Base-by-base conservation (phyloP, 2,797 vertebrate genomes). In the Enteromius radiatus region DNA sequence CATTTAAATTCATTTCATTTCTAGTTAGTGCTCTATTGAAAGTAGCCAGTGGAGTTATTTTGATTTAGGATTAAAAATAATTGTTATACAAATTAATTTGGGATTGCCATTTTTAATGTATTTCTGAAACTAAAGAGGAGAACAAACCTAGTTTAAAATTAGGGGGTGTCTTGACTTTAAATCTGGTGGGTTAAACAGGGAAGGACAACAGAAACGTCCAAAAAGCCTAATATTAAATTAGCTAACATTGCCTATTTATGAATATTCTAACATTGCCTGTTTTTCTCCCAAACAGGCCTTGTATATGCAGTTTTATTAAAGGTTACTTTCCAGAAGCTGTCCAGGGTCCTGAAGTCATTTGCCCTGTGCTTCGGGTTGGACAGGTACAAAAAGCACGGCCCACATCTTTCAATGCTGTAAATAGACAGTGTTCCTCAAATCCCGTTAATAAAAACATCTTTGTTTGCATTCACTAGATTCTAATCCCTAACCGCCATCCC, bases 341-440 rank as follows among this genome's bases (percentile, higher is more conserved):
- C 76, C 82, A 78, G 11, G 81, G 81, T 83, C 65, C 81, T 83
- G 81, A 83, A 83, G 38, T 69, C 28, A 45, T n/a, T 75, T 33
- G 33, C 6, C n/a, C 14, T 15, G 12, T 59, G 31, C 23, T 41
- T 56, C 26, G 28, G 28, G 36, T 41, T 43, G n/a, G 5, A 28
- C 82, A 78, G 67, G 82, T 78, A 54, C 19, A 73, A 17, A 56
- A 19, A n/a, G 45, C 23, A 26, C 17, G 19, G 28, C 31, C 21
- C n/a, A 63, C 33, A 17, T 45, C 3, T 49, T 64, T 15, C 4
- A 65, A 21, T 5, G 43, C 12, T 36, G 2, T 38, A 19, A 28
- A 73, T 49, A 28, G 59, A 36, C 41, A 21, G n/a, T 21, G 31
- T 15, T 2, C 41, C 26, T 26, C 11, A 63, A 43, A 31, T 5